Conservation (phyloP, 1,140 invertebrate genomes). For the Drosophila ogumai region DNA sequence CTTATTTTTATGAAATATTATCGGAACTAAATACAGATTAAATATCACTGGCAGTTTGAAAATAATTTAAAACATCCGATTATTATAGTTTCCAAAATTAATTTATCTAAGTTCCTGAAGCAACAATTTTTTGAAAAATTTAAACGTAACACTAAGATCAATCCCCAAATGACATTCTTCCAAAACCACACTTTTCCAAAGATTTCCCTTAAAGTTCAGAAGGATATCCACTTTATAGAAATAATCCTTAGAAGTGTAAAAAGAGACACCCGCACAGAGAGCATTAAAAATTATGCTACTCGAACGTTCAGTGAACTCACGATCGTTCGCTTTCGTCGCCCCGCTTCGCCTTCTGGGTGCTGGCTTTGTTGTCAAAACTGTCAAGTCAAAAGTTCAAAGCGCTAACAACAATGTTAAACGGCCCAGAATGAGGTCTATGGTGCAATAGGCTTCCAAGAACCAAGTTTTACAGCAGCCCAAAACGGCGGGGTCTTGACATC, state of each 20-base stretch:
- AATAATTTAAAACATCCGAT: too few species aligned
- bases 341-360: conserved; percentile 10
- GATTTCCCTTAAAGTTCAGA: not conserved
- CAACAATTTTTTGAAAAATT: too few species aligned
- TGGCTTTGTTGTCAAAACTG: conserved; percentile 62
- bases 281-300: conserved; percentile 46
- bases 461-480: conserved; percentile 50
- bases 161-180: too few species aligned
- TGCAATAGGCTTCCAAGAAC: conserved; percentile 72
- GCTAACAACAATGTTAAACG: conserved; percentile 52
- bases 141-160: too few species aligned
- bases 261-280: conserved; percentile 53
- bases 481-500: conserved; percentile 52
- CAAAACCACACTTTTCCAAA: too few species aligned
- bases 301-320: conserved; percentile 73
- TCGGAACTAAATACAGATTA: too few species aligned
- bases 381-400: conserved; percentile 73
- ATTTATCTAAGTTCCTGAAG: too few species aligned
- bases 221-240: too few species aligned
- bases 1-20: too few species aligned
- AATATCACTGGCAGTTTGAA: too few species aligned
- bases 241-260: conserved; percentile 8
- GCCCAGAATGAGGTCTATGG: conserved; percentile 65
- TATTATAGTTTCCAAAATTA: too few species aligned
- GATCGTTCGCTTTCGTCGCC: conserved; percentile 43